phyloP scores from a whole-genome alignment of 2,888 invertebrate genomes.

The Falcaria lacertinaria region DNA sequence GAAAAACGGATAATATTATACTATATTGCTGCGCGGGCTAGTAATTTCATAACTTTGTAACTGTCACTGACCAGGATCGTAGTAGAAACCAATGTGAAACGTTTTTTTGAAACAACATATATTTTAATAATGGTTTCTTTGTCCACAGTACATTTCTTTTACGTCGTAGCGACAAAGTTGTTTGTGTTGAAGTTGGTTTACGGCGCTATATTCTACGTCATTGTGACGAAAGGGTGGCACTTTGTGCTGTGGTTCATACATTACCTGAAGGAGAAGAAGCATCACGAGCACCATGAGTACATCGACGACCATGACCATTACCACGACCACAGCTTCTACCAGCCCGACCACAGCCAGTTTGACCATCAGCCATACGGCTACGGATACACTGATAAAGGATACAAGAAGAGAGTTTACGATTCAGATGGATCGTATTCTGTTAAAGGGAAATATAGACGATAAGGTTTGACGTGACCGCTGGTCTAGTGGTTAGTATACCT shows the following conservation, averaged over 20 bases:
- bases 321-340: conserved; percentile 15
- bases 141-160: conserved; percentile 66
- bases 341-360: conserved; percentile 13
- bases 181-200: conserved; percentile 62
- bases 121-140: conserved; percentile 20
- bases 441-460: conserved; percentile 16
- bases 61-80: too few relatives aligned
- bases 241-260: conserved; percentile 62
- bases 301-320: conserved; percentile 43
- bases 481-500: too few relatives aligned
- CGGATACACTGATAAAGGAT: conserved; percentile 9
- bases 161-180: conserved; percentile 61
- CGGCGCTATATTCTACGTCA: conserved; percentile 53
- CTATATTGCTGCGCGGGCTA: too few relatives aligned
- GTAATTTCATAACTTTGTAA: too few relatives aligned
- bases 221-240: conserved; percentile 59
- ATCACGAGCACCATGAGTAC: conserved; percentile 42
- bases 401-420: conserved; percentile 49
- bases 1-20: too few relatives aligned
- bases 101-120: too few relatives aligned
- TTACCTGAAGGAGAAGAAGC: conserved; percentile 55
- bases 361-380: conserved; percentile 19
- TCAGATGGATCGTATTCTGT: conserved; percentile 67
- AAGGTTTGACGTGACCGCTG: too few relatives aligned
- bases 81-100: too few relatives aligned